Evolutionary conservation across 1,140 invertebrate species (phyloP), one percentile per base, ranked within the genome.

Genomic region (Diplogasteroides magnus): DNA sequence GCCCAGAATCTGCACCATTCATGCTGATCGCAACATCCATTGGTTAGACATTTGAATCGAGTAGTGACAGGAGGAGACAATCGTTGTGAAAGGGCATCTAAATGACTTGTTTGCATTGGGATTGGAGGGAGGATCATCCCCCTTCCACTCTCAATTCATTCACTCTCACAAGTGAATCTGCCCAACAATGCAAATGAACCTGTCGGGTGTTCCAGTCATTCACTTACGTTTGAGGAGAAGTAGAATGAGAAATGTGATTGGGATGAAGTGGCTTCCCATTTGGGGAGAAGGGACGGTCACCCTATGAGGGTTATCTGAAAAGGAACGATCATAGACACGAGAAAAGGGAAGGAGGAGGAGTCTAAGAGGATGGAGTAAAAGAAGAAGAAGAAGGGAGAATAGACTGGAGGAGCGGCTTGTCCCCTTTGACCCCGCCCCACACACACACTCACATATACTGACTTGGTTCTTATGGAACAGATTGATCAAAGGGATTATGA

Each of bases 1-100:
- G 80, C 81, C 80, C 80, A 82, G 63, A 82, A 82, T 31, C 81
- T 56, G 61, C 80, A 82, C 80, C 80, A 82, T 72, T 82, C 80
- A 58, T 82, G 80, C 59, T 83, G 81, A 71, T 82, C 80, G 61
- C 80, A 82, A 64, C 80, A 82, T 1, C 81, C 80, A 71, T 82
- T 82, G 31, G 63, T 67, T n/a, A 76, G 68, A 32, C 80, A 82
- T 60, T 81, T 81, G 66, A 82, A 82, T 26, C 78, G 76, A 37
- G 62, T 29, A 3, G 77, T 82, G 1, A 83, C 63, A 37, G 80
- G 80, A 64, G 69, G 69, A 29, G 61, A 64, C n/a, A 64, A 37
- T 58, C 64, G 62, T 55, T 65, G 56, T 26, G 56, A 62, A 37
- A 63, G 62, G 29, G 61, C 69, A 64, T 62, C 64, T 64, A 63